These are phyloP conservation scores for Ypsolopha scabrella DNA, from an alignment of 2,888 invertebrate species.

Conservation along the genomic window DNA sequence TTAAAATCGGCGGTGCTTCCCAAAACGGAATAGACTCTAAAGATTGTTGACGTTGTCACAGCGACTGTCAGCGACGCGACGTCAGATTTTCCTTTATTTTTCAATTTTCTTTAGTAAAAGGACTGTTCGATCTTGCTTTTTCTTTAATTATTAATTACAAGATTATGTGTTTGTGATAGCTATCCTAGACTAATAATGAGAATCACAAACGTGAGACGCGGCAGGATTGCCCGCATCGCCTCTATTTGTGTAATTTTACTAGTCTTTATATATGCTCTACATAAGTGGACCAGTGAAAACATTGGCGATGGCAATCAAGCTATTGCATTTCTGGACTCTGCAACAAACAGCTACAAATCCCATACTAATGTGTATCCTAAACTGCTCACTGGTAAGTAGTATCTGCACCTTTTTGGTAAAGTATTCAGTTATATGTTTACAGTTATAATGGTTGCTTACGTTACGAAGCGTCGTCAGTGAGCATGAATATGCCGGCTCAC, in stretches of 20 bases:
- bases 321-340: constrained; percentile 20
- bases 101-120: too few species aligned
- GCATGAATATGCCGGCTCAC: background rate
- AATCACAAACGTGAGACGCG: constrained; percentile 71
- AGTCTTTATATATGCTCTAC: constrained; percentile 73
- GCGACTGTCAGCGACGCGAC: too few species aligned
- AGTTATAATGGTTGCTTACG: background rate
- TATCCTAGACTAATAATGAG: constrained; percentile 51
- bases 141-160: too few species aligned
- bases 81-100: too few species aligned
- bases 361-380: constrained; percentile 50
- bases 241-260: constrained; percentile 64
- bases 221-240: constrained; percentile 67
- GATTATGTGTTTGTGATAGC: too few species aligned
- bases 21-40: too few species aligned
- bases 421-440: background rate
- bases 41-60: too few species aligned
- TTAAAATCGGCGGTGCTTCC: too few species aligned
- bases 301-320: constrained; percentile 21
- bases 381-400: constrained; percentile 41
- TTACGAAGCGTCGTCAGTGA: background rate
- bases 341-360: constrained; percentile 34
- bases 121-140: too few species aligned
- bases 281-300: constrained; percentile 69
- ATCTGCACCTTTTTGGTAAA: background rate